phyloP scores from a whole-genome alignment of 2,797 vertebrate species.

The Chaenodraco wilsoni region DNA sequence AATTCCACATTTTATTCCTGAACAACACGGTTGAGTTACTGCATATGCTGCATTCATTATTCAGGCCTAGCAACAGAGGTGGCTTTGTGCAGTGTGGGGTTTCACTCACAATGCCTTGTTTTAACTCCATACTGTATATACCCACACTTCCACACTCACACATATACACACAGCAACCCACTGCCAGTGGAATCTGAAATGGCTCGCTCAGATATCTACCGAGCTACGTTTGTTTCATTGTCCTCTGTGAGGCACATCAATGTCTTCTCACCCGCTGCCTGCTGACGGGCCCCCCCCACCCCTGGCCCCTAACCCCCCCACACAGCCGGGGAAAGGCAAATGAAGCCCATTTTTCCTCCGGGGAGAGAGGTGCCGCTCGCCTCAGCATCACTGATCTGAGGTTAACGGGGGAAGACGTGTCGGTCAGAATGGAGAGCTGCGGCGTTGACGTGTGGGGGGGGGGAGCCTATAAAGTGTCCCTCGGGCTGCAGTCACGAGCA shows the following conservation, averaged over 20 bases:
- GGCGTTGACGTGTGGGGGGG: slow-evolving; percentile 7
- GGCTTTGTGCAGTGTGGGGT: slow-evolving; percentile 46
- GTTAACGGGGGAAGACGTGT: slow-evolving; percentile 53
- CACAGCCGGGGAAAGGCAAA: slow-evolving; percentile 22
- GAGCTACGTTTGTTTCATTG: slow-evolving; percentile 6
- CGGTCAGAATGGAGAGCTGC: slow-evolving; percentile 48
- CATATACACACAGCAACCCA: slow-evolving; percentile 5
- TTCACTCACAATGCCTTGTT: slow-evolving; percentile 34
- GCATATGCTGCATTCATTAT: slow-evolving; percentile 59
- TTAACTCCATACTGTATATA: slow-evolving; percentile 14
- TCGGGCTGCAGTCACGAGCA: slow-evolving; percentile 36
- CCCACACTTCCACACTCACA: background rate
- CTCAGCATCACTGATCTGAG: slow-evolving; percentile 57
- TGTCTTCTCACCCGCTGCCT: slow-evolving; percentile 22
- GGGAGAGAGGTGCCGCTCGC: slow-evolving; percentile 43
- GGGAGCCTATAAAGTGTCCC: slow-evolving; percentile 36
- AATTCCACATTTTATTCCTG: slow-evolving; percentile 14
- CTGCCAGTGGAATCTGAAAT: slow-evolving; percentile 26
- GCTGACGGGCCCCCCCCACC: slow-evolving; percentile 1
- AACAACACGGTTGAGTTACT: slow-evolving; percentile 35
- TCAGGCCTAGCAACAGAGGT: slow-evolving; percentile 51
- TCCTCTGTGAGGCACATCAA: slow-evolving; percentile 13
- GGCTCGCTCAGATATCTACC: slow-evolving; percentile 35
- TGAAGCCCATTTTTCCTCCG: slow-evolving; percentile 27
- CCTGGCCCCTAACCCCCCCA: background rate